Base-by-base conservation (phyloP, 2,797 vertebrate species). In the Protosalanx chinensis region DNA sequence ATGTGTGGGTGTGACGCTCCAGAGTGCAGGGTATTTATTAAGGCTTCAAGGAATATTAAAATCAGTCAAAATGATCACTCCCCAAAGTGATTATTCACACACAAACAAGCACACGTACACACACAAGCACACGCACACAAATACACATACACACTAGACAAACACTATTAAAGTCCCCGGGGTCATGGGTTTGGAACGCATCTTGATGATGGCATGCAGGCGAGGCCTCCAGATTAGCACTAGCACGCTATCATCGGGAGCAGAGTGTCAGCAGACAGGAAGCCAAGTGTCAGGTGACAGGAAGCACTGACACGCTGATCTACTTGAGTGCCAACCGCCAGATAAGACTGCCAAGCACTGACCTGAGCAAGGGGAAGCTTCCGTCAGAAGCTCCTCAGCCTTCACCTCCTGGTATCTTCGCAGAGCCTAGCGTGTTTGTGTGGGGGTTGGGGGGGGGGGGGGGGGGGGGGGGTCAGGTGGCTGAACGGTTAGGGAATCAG, bases 171-270 rank as follows among this genome's bases (percentile, higher is more conserved):
- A 20, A 13, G 41, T 30, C 13, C 2, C 13, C 23, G 35, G 74
- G 71, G 85, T 89, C 89, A 88, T 82, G 72, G 76, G 79, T 68
- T 67, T 89, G 92, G 92, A 94, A 94, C 94, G 91, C 86, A 87
- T 91, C 86, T 76, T 82, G 78, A 78, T 90, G 90, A 90, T 83
- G 86, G 71, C 82, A 72, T 86, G 87, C 88, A 91, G 88, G 86
- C 83, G 89, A 84, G 79, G 85, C 84, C 87, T 88, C 83, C 82
- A 86, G 84, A 85, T 91, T 91, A 92, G 91, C 85, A 81, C 80
- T 75, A 79, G 71, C n/a, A 72, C 76, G 75, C 84, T 90, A 90
- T 83, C 81, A 86, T 53, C 51, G 1, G 87, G 88, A 74, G 84
- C 83, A 60, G 82, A 87, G 87, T 89, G 90, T 90, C 83, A 78